These are phyloP conservation scores for Urechis unicinctus DNA, from an alignment of 2,888 invertebrate species.

Conservation along the genomic window DNA sequence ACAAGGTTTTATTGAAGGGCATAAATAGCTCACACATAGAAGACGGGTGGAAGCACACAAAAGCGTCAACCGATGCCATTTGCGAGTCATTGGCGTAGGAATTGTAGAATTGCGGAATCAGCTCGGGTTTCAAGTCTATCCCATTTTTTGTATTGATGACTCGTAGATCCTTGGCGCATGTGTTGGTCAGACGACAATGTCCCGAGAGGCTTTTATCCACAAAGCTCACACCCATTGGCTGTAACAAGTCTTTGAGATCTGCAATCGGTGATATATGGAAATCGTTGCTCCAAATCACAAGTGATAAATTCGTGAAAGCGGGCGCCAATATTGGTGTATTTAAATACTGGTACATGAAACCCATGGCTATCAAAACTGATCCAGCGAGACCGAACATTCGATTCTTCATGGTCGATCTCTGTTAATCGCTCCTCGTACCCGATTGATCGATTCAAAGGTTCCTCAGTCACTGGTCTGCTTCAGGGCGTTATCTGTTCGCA, in stretches of 20 bases:
- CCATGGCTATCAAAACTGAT: too few relatives aligned
- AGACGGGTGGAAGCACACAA: conserved; percentile 8
- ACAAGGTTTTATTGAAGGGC: conserved; percentile 9
- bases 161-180: conserved; percentile 2
- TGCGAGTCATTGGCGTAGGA: conserved; percentile 7
- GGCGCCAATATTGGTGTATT: too few relatives aligned
- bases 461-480: too few relatives aligned
- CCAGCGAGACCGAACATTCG: too few relatives aligned
- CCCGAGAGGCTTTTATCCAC: conserved; percentile 8
- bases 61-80: conserved; percentile 6
- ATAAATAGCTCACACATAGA: conserved; percentile 11
- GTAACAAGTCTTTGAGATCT: conserved; percentile 8
- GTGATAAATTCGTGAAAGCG: too few relatives aligned
- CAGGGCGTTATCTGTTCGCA: too few relatives aligned
- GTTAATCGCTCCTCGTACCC: too few relatives aligned
- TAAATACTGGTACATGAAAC: too few relatives aligned
- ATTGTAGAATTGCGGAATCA: conserved; percentile 8
- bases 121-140: neutral
- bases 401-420: too few relatives aligned
- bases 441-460: too few relatives aligned
- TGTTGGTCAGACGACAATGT: conserved; percentile 6
- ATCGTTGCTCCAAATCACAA: conserved; percentile 10
- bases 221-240: conserved; percentile 7
- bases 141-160: conserved; percentile 4
- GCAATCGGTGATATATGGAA: conserved; percentile 5